These are phyloP conservation scores for Hymenochirus boettgeri DNA, from an alignment of 2,113 vertebrate species.

Conservation along the genomic window DNA sequence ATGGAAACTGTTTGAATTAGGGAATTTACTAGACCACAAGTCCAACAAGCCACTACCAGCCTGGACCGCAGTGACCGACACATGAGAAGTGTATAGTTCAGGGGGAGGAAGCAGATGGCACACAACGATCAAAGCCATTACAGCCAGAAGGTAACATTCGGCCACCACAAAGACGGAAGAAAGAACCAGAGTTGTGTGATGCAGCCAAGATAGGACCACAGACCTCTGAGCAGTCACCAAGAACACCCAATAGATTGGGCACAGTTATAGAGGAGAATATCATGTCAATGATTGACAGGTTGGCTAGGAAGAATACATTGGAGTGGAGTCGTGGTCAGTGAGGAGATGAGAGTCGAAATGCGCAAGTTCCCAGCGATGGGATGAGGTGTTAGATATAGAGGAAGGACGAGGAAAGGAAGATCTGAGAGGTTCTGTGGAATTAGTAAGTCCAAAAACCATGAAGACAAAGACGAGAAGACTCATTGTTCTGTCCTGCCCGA, in stretches of 20 bases:
- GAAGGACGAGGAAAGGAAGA: neutral
- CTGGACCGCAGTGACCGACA: neutral
- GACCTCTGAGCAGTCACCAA: constrained; percentile 1
- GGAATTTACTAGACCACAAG: neutral
- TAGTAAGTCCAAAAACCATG: constrained; percentile 4
- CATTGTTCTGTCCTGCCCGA: constrained; percentile 6
- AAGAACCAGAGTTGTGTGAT: neutral
- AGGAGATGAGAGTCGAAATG: neutral
- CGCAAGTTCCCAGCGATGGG: neutral
- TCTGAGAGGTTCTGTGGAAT: neutral
- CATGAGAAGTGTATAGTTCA: constrained; percentile 19
- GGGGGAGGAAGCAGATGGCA: constrained; percentile 4
- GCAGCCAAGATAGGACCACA: too few relatives aligned
- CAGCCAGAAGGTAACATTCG: neutral
- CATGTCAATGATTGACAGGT: constrained; percentile 43
- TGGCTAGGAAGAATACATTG: constrained; percentile 45
- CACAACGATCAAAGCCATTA: neutral
- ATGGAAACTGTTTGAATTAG: neutral
- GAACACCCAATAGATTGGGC: too few relatives aligned
- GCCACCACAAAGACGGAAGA: neutral
- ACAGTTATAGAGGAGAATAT: constrained; percentile 30
- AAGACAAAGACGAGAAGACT: neutral
- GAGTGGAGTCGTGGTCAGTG: neutral
- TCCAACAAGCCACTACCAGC: constrained; percentile 7
- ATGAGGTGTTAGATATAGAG: neutral